These are phyloP conservation scores for Hybos culiciformis DNA, from an alignment of 2,888 invertebrate species.

Conservation along the genomic window DNA sequence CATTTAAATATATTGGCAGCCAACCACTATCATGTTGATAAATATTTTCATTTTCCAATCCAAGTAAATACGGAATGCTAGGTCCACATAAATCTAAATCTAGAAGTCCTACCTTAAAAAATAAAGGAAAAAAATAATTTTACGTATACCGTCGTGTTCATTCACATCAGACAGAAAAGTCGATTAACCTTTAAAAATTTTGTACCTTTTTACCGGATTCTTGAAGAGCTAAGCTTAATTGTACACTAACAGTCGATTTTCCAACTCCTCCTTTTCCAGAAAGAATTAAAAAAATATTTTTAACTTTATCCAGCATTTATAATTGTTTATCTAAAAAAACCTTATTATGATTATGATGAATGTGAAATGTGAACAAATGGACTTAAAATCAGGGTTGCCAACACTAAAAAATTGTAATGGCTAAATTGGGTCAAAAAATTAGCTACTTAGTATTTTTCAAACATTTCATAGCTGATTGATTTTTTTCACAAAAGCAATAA, in stretches of 20 bases:
- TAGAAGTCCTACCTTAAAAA: slow-evolving; percentile 70
- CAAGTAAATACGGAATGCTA: slow-evolving; percentile 77
- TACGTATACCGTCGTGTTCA: no score
- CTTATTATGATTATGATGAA: no score
- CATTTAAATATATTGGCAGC: slow-evolving; percentile 77
- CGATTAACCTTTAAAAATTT: no score
- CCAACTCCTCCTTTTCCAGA: slow-evolving; percentile 99
- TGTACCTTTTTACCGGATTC: slow-evolving; percentile 65
- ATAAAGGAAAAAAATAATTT: not conserved
- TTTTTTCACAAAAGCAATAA: no score
- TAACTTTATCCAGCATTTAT: slow-evolving; percentile 67
- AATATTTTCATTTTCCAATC: slow-evolving; percentile 71
- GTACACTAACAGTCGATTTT: slow-evolving; percentile 92
- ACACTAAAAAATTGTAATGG: no score
- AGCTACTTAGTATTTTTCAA: no score
- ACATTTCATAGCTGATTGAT: no score
- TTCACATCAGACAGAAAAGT: no score
- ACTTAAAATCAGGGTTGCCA: no score
- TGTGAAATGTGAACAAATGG: no score
- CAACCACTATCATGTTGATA: slow-evolving; percentile 86
- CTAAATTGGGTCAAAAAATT: no score
- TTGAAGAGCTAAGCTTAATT: slow-evolving; percentile 74
- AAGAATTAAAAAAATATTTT: slow-evolving; percentile 78
- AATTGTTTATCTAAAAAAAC: no score
- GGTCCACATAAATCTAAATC: slow-evolving; percentile 95